Evolutionary conservation across 2,797 vertebrate species (phyloP), one percentile per base, ranked within the genome.

Genomic region (Meda fulgida): DNA sequence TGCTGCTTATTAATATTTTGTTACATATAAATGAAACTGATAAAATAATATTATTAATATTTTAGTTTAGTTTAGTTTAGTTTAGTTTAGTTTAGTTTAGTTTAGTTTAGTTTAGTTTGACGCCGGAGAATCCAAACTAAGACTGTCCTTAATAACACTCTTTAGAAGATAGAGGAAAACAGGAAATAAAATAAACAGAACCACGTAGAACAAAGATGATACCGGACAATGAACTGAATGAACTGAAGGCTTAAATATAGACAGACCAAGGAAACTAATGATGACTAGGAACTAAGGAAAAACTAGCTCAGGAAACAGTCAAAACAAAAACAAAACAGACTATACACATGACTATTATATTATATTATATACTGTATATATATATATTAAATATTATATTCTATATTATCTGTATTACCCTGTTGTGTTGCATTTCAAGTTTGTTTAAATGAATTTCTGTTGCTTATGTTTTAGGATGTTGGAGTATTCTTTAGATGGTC

Each of bases 401-500:
- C 6, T 43, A 8, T 16, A 38, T 38, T 14, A 23, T 40, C 38
- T 16, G 13, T 65, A 46, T 79, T 79, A 3, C 9, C 9, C 26
- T 65, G 11, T 66, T 46, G 38, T 46, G n/a, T 31, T 78, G 23
- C 16, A 60, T 43, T 10, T 29, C 67, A 60, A 7, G 19, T 66
- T 80, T 3, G 26, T 46, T 60, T 3, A 53, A 46, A 5, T 70
- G 7, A 38, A 40, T 78, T 83, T 60, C 14, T 82, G 18, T 83
- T 72, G 72, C 14, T 84, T 67, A 5, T 70, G 23, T 80, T 53
- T 16, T 92, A 99, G 98, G 91, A 99, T 99, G 98, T 94, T 99
- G 96, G 98, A 99, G 91, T 99, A 99, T 91, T 99, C 98, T 0
- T 94, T 99, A 89, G 98, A 99, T 0, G 97, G 97, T 88, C 98